Conservation (phyloP, 2,888 invertebrate genomes). For the Aphidoletes aphidimyza region DNA sequence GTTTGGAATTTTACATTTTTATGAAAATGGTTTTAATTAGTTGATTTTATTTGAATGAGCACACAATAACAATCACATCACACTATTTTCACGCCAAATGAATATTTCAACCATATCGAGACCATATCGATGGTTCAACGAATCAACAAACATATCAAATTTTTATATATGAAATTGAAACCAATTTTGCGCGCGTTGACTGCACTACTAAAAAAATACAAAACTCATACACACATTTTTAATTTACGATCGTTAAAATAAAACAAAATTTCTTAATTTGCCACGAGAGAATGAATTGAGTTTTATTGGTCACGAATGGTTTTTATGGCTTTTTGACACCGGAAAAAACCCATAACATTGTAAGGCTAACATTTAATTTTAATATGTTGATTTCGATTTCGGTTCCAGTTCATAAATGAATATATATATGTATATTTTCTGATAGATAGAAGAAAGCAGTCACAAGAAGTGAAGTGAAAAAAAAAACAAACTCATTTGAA, state of each 20-base stretch:
- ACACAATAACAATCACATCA: too few species aligned
- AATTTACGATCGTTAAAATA: neutral
- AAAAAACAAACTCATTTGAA: too few species aligned
- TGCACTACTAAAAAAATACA: neutral
- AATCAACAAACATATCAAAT: neutral
- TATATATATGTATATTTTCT: too few species aligned
- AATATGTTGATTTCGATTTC: neutral
- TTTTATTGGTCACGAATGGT: neutral
- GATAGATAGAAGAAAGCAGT: too few species aligned
- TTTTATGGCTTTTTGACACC: constrained; percentile 28
- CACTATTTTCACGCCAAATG: too few species aligned
- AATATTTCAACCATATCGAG: too few species aligned
- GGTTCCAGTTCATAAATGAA: constrained; percentile 33
- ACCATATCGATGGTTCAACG: neutral
- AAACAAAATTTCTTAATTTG: constrained; percentile 13
- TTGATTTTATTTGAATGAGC: too few species aligned
- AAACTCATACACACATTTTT: too few species aligned
- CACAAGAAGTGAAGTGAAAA: too few species aligned
- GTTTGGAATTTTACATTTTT: too few species aligned
- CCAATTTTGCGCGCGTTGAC: neutral
- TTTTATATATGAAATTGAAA: neutral
- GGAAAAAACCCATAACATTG: neutral
- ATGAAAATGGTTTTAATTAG: too few species aligned
- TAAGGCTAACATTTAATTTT: neutral
- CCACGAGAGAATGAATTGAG: neutral